A percentile compares a stretch with the other conserved stretches of the same genome.
Conservation (phyloP, 2,888 invertebrate species). For the Coleophora deauratella region DNA sequence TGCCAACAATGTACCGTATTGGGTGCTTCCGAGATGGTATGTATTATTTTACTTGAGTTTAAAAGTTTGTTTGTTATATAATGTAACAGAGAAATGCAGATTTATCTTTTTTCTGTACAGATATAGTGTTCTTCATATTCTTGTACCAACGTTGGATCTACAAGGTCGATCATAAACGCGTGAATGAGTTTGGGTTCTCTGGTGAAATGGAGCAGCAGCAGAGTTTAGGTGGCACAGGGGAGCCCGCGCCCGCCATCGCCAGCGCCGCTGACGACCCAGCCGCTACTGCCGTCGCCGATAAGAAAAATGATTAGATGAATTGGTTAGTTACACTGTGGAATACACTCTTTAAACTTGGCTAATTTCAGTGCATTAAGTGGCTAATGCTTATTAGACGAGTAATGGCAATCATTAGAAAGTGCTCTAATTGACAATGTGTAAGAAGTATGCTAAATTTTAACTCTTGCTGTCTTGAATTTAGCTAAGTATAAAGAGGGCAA, state of each 20-base stretch:
- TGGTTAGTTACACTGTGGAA: conserved; percentile 2
- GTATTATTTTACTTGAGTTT: conserved; percentile 20
- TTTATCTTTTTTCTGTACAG: conserved; percentile 63
- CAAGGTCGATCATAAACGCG: conserved; percentile 93
- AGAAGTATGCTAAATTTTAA: no score
- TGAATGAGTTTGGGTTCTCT: conserved; percentile 99
- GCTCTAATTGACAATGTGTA: no score
- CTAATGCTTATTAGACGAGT: no score
- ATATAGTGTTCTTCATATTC: conserved; percentile 99
- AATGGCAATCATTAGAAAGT: no score
- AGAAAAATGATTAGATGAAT: conserved; percentile 58
- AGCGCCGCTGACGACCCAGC: conserved; percentile 36
- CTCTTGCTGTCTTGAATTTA: no score
- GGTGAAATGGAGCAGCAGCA: conserved; percentile 87
- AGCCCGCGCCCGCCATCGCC: conserved; percentile 46
- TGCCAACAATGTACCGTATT: conserved; percentile 98
- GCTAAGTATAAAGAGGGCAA: no score
- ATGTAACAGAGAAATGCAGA: no score
- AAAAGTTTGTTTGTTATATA: not conserved
- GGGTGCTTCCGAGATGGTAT: conserved; percentile 97
- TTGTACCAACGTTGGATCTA: conserved; percentile 99
- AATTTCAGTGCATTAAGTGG: no score
- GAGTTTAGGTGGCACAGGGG: conserved; percentile 40
- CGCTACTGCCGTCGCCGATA: conserved; percentile 34
- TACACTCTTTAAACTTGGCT: no score